phyloP scores from a whole-genome alignment of 1,140 invertebrate genomes.

The Chrysopa pallens region DNA sequence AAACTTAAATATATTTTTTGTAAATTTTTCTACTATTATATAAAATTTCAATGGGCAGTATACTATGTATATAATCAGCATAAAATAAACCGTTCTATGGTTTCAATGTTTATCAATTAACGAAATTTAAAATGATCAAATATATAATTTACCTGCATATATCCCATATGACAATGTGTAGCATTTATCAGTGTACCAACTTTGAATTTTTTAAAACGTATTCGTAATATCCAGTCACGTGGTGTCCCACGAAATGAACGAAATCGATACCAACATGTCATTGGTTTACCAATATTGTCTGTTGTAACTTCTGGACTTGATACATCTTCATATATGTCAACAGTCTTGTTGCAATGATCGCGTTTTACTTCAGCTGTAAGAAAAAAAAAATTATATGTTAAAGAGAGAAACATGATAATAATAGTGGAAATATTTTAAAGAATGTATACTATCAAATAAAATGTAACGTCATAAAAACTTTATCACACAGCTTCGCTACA shows the following conservation, averaged over 20 bases:
- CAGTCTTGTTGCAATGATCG: slow-evolving; percentile 80
- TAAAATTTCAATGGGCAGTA: too few species aligned
- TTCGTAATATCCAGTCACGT: slow-evolving; percentile 72
- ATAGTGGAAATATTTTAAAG: too few species aligned
- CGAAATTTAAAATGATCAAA: too few species aligned
- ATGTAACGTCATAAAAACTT: too few species aligned
- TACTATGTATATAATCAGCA: too few species aligned
- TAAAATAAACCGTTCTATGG: too few species aligned
- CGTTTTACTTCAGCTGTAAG: slow-evolving; percentile 39
- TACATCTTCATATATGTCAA: slow-evolving; percentile 81
- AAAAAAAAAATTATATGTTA: slow-evolving; percentile 14
- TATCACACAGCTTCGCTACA: too few species aligned
- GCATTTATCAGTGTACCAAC: slow-evolving; percentile 71
- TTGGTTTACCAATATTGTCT: slow-evolving; percentile 60
- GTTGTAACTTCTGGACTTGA: slow-evolving; percentile 64
- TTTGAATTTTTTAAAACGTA: slow-evolving; percentile 84
- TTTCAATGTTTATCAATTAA: too few species aligned
- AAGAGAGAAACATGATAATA: too few species aligned
- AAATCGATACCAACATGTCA: slow-evolving; percentile 80
- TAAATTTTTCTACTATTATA: too few species aligned
- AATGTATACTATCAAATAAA: too few species aligned
- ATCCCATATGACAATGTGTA: slow-evolving; percentile 67
- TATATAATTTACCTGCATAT: slow-evolving; percentile 51
- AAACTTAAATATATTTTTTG: too few species aligned
- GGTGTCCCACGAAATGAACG: slow-evolving; percentile 63